Conservation (phyloP, 2,888 invertebrate genomes). For the Saturnia japonica region DNA sequence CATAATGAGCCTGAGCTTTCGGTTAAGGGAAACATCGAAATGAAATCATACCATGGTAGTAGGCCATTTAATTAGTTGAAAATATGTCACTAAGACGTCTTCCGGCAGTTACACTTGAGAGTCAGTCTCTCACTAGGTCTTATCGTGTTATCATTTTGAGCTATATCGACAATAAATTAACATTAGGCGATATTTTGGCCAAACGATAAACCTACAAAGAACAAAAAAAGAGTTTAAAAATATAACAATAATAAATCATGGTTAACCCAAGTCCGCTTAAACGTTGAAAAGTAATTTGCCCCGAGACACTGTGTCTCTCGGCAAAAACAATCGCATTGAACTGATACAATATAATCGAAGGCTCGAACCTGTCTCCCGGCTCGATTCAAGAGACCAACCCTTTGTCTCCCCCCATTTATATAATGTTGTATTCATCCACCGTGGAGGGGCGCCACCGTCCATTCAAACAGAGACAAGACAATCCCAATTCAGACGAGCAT, state of each 20-base stretch:
- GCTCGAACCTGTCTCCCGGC: constrained; percentile 76
- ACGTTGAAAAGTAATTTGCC: constrained; percentile 80
- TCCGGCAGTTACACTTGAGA: too few species aligned
- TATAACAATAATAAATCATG: neutral
- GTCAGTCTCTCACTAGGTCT: too few species aligned
- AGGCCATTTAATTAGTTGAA: too few species aligned
- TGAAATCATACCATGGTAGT: too few species aligned
- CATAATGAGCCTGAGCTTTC: too few species aligned
- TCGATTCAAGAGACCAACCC: constrained; percentile 81
- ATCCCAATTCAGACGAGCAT: constrained; percentile 79
- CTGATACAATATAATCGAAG: constrained; percentile 81
- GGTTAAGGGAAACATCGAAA: too few species aligned
- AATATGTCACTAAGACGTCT: too few species aligned
- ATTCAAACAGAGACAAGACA: constrained; percentile 80
- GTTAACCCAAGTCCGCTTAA: constrained; percentile 31
- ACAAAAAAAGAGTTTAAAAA: neutral
- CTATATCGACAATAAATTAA: too few species aligned
- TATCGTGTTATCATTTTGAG: too few species aligned
- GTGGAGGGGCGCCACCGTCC: constrained; percentile 79
- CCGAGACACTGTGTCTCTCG: constrained; percentile 75
- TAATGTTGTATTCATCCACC: constrained; percentile 77
- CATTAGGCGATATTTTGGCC: too few species aligned
- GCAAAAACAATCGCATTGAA: constrained; percentile 72
- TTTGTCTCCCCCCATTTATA: constrained; percentile 79
- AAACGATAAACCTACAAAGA: too few species aligned